Evolutionary conservation across 2,888 invertebrate genomes (phyloP).

Genomic region (Amorpha juglandis): DNA sequence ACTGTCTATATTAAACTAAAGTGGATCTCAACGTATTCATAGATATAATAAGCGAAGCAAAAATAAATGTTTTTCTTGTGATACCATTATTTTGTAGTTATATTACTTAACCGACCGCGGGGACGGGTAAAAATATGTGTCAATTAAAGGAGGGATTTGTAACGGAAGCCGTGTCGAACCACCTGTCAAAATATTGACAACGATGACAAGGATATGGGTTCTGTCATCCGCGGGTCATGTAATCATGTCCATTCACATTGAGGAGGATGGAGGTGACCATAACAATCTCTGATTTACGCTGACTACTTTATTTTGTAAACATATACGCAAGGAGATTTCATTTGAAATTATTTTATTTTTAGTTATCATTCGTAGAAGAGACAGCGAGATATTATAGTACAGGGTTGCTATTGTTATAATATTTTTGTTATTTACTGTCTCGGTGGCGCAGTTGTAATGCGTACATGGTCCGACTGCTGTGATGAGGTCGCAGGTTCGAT

Average conservation of each 20-base stretch:
- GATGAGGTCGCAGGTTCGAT: too few relatives aligned
- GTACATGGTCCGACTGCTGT: too few relatives aligned
- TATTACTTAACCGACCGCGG: not conserved
- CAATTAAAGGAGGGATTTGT: not conserved
- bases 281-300: not conserved
- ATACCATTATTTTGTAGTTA: not conserved
- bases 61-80: too few relatives aligned
- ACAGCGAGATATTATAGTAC: too few relatives aligned
- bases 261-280: not conserved
- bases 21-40: too few relatives aligned
- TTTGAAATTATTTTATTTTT: too few relatives aligned
- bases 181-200: slow-evolving; percentile 8
- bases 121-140: not conserved
- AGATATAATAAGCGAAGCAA: too few relatives aligned
- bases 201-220: slow-evolving; percentile 3
- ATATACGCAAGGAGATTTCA: not conserved
- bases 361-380: too few relatives aligned
- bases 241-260: not conserved
- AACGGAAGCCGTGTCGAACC: not conserved
- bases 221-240: not conserved
- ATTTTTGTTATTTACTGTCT: too few relatives aligned
- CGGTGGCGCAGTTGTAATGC: too few relatives aligned
- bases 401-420: too few relatives aligned
- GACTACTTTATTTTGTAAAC: not conserved
- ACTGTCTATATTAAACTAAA: too few relatives aligned